Evolutionary conservation across 2,888 invertebrate species (phyloP).

Genomic region (Aplocera efformata): DNA sequence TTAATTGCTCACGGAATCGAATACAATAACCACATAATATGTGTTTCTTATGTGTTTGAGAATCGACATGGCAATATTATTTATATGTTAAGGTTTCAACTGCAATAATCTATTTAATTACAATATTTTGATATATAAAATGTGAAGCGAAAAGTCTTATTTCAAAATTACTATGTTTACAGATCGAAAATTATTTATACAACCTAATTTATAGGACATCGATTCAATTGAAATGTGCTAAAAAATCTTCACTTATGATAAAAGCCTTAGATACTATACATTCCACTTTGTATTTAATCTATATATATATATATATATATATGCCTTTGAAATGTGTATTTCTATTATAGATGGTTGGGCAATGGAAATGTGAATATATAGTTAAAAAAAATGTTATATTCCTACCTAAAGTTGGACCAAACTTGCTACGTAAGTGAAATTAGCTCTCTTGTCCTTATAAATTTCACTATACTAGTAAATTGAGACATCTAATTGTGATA

Average conservation of each 20-base stretch:
- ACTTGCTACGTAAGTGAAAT: constrained; percentile 42
- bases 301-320: no score
- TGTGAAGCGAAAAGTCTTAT: not conserved
- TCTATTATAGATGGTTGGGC: constrained; percentile 45
- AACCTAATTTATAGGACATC: not conserved
- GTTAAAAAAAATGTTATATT: constrained; percentile 36
- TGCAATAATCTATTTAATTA: constrained; percentile 4
- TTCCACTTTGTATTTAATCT: constrained; percentile 73
- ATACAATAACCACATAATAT: constrained; percentile 10
- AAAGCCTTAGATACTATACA: constrained; percentile 72
- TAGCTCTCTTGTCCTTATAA: constrained; percentile 55
- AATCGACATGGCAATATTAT: constrained; percentile 13
- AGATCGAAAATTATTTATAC: no score
- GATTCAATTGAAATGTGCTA: constrained; percentile 21
- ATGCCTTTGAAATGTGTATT: constrained; percentile 65
- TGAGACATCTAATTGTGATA: constrained; percentile 23
- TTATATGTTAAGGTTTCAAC: constrained; percentile 5
- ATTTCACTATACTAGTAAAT: constrained; percentile 28
- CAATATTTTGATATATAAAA: not conserved
- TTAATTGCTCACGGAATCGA: constrained; percentile 11
- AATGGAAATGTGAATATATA: constrained; percentile 32
- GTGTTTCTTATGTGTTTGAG: not conserved
- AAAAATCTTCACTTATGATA: constrained; percentile 67
- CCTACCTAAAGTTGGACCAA: constrained; percentile 65
- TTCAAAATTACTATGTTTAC: no score